Conservation (phyloP, 2,888 invertebrate species). For the Pseudococcus longispinus region DNA sequence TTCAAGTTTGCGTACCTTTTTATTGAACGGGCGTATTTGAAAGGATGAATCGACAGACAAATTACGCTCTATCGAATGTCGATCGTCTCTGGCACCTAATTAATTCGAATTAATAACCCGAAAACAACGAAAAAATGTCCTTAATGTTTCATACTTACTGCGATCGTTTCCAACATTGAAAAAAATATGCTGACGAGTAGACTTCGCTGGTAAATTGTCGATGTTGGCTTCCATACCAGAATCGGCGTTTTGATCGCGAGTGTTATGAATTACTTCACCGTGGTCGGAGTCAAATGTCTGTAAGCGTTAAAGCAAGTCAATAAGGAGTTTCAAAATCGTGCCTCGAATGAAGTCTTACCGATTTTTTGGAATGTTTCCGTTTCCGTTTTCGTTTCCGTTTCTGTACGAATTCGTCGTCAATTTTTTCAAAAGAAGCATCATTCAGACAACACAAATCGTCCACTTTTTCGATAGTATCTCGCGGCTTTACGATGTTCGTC, state of each 20-base stretch:
- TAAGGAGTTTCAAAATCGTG: not conserved
- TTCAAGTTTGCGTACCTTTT: not conserved
- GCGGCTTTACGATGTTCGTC: not conserved
- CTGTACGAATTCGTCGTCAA: not conserved
- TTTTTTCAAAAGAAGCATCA: not conserved
- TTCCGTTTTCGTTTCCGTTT: conserved; percentile 42
- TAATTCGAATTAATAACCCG: not conserved
- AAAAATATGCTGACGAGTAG: conserved; percentile 15
- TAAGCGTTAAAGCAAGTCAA: not conserved
- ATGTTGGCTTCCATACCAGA: not conserved
- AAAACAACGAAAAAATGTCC: not conserved
- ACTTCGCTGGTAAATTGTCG: not conserved
- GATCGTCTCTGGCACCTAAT: not conserved
- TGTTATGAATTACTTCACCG: not conserved
- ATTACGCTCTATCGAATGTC: not conserved
- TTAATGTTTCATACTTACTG: not conserved
- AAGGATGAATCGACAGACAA: not conserved
- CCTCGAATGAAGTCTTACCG: not conserved
- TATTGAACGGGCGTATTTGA: not conserved
- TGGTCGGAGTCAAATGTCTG: not conserved
- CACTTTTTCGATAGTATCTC: not conserved
- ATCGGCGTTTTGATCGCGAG: not conserved
- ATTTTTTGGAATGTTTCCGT: conserved; percentile 43
- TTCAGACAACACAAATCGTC: not conserved
- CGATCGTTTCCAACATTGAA: not conserved